A percentile compares a stretch with the other conserved stretches of the same genome.
phyloP scores from a whole-genome alignment of 1,140 invertebrate genomes.

The Drosophila sproati region DNA sequence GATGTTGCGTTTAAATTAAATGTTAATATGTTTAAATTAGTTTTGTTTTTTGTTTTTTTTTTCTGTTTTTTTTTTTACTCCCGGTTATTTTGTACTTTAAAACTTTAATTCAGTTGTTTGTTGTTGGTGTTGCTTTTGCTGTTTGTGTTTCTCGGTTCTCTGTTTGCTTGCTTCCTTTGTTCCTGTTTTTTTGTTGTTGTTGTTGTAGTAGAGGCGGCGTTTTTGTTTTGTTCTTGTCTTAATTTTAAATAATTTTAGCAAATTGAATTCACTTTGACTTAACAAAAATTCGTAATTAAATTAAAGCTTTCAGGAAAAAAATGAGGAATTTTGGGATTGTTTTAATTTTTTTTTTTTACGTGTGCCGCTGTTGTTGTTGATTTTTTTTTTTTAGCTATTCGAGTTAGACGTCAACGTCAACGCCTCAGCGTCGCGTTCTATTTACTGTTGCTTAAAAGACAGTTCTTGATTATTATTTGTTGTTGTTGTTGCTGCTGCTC shows the following conservation, averaged over 20 bases:
- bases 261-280: conserved; percentile 81
- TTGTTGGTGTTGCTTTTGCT: conserved; percentile 69
- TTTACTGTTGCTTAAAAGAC: conserved; percentile 27
- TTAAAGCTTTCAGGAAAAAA: conserved; percentile 82
- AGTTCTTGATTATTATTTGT: conserved; percentile 33
- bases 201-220: conserved; percentile 47
- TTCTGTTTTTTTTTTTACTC: conserved; percentile 75
- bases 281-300: conserved; percentile 83
- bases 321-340: conserved; percentile 80
- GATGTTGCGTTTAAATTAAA: conserved; percentile 83
- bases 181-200: conserved; percentile 33
- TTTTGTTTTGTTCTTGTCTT: conserved; percentile 65
- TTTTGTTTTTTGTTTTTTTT: conserved; percentile 63
- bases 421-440: conserved; percentile 54
- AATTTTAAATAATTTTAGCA: conserved; percentile 71
- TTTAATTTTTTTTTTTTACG: conserved; percentile 12
- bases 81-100: conserved; percentile 84
- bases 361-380: conserved; percentile 19
- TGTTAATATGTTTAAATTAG: conserved; percentile 75
- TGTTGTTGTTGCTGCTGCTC: conserved; percentile 3
- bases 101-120: conserved; percentile 84
- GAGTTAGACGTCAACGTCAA: conserved; percentile 56
- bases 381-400: conserved; percentile 56
- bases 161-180: conserved; percentile 54
- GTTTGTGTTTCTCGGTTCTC: conserved; percentile 59